Conservation (phyloP, 1,140 invertebrate species). For the Cotesia glomerata region DNA sequence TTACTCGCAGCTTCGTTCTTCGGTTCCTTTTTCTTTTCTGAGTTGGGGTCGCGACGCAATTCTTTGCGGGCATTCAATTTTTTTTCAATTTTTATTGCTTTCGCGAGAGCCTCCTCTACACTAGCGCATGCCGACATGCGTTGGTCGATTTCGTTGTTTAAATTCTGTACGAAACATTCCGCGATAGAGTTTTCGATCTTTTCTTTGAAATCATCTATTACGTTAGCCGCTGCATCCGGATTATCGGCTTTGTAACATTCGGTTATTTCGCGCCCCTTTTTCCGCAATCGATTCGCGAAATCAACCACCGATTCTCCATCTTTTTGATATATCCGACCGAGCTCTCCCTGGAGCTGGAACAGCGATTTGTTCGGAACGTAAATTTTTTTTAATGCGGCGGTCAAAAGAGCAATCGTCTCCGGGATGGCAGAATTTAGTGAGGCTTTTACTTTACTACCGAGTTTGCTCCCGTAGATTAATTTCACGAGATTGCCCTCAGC, state of each 20-base stretch:
- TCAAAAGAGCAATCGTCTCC: not conserved
- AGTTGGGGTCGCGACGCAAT: not conserved
- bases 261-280: too few species aligned
- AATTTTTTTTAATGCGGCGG: not conserved
- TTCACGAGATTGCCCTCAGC: too few species aligned
- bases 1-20: not conserved
- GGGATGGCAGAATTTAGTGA: not conserved
- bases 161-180: too few species aligned
- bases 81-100: too few species aligned
- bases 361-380: not conserved
- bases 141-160: too few species aligned
- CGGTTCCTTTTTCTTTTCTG: too few species aligned
- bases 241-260: too few species aligned
- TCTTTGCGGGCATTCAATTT: constrained; percentile 1
- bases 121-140: too few species aligned
- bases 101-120: too few species aligned
- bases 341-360: not conserved
- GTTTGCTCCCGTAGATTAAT: not conserved
- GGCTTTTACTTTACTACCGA: not conserved
- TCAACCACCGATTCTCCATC: not conserved
- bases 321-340: not conserved
- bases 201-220: too few species aligned
- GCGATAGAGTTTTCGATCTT: too few species aligned
- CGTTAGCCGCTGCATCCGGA: too few species aligned
- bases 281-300: not conserved